phyloP scores from a whole-genome alignment of 2,888 invertebrate genomes.

The Pilophorus perplexus region DNA sequence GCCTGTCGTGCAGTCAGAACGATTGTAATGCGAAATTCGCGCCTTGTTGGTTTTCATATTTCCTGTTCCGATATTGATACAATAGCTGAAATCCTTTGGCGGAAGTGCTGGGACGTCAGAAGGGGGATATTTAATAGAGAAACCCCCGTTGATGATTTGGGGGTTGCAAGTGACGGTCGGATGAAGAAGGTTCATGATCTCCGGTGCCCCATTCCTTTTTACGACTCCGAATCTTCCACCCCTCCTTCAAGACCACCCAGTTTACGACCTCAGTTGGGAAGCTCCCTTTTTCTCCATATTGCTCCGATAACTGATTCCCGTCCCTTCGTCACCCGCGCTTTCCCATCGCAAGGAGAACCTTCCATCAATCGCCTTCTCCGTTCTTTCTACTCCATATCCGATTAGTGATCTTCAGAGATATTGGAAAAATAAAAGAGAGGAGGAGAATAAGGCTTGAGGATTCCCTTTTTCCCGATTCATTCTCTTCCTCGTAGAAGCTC shows the following conservation, averaged over 20 bases:
- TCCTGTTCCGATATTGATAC: too few relatives aligned
- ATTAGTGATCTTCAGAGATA: conserved; percentile 22
- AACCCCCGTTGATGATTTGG: background rate
- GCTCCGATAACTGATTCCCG: conserved; percentile 39
- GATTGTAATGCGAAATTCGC: too few relatives aligned
- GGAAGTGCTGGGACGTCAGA: too few relatives aligned
- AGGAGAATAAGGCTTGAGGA: too few relatives aligned
- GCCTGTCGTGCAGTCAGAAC: too few relatives aligned
- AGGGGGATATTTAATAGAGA: conserved; percentile 21
- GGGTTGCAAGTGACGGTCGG: conserved; percentile 1
- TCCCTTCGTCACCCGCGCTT: background rate
- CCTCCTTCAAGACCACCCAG: background rate
- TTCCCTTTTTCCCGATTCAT: too few relatives aligned
- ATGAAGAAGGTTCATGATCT: conserved; percentile 35
- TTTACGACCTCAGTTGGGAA: conserved; percentile 11
- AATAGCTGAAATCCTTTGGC: too few relatives aligned
- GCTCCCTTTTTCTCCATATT: conserved; percentile 27
- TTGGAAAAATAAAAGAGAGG: background rate
- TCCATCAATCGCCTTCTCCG: background rate
- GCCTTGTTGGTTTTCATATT: too few relatives aligned
- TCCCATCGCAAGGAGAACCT: background rate
- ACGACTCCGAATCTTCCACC: conserved; percentile 16
- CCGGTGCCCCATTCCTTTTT: conserved; percentile 36
- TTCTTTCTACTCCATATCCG: conserved; percentile 27
- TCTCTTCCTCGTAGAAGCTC: too few relatives aligned